A percentile compares a stretch with the other conserved stretches of the same genome.
phyloP scores from a whole-genome alignment of 2,113 vertebrate genomes.

The Ploceus nigricollis region DNA sequence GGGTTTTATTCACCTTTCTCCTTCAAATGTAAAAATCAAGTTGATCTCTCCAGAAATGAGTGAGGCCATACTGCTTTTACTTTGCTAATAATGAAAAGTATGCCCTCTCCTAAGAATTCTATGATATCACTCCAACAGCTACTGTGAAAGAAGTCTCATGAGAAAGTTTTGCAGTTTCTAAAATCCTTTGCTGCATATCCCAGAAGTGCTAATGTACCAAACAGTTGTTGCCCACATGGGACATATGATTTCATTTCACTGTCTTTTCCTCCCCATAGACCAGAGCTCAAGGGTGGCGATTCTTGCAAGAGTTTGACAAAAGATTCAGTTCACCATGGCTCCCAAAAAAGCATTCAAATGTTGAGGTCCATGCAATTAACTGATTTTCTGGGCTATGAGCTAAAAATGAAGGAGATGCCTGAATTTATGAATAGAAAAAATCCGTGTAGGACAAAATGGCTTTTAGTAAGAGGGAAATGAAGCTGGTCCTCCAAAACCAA shows the following conservation, averaged over 20 bases:
- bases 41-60: background rate
- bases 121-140: background rate
- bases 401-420: background rate
- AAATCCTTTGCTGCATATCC: background rate
- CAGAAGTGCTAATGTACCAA: background rate
- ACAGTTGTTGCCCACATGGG: background rate
- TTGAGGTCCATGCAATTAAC: background rate
- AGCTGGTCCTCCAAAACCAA: background rate
- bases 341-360: background rate
- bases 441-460: background rate
- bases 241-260: background rate
- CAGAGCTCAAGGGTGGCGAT: background rate
- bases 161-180: background rate
- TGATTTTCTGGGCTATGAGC: background rate
- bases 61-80: background rate
- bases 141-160: background rate
- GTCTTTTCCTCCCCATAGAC: background rate
- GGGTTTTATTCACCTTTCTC: background rate
- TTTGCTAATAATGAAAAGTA: background rate
- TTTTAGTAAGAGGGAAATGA: background rate
- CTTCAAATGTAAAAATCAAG: background rate
- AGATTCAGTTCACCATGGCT: background rate
- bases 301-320: background rate
- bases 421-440: background rate
- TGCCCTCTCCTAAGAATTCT: background rate